Evolutionary conservation across 2,113 vertebrate genomes (phyloP).

Genomic region (Protobothrops mucrosquamatus): DNA sequence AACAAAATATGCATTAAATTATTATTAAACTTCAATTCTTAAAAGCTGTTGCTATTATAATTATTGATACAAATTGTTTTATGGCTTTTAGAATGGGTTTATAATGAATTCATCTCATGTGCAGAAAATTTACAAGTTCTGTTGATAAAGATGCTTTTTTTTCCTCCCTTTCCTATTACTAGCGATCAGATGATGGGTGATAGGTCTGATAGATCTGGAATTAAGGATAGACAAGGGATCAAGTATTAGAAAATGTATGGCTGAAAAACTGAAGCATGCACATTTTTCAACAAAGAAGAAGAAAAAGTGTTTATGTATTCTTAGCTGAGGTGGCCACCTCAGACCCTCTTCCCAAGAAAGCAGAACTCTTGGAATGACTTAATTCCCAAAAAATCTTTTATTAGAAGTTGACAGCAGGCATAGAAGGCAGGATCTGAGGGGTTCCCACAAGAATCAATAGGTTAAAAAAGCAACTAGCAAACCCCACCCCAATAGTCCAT

Average conservation of each 20-base stretch:
- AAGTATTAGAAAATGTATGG: not conserved
- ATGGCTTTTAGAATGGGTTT: conserved; percentile 49
- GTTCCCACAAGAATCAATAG: no score
- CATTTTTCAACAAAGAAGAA: conserved; percentile 6
- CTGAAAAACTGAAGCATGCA: conserved; percentile 7
- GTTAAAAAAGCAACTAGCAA: no score
- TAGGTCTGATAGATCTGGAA: not conserved
- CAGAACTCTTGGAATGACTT: no score
- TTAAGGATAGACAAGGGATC: not conserved
- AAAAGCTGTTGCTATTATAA: conserved; percentile 44
- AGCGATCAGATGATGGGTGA: not conserved
- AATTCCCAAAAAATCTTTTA: no score
- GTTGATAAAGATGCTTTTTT: not conserved
- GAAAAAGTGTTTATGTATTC: not conserved
- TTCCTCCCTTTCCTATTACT: conserved; percentile 16
- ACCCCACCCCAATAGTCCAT: no score
- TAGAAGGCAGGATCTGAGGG: no score
- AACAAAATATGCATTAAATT: conserved; percentile 40
- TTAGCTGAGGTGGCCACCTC: not conserved
- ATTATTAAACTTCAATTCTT: conserved; percentile 42
- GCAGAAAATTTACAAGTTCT: conserved; percentile 7
- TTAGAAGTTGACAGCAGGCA: no score
- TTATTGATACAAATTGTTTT: conserved; percentile 48
- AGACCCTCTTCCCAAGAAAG: no score
- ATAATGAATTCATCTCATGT: conserved; percentile 48